Base-by-base conservation (phyloP, 2,113 vertebrate species). In the Microcebus jonahi region DNA sequence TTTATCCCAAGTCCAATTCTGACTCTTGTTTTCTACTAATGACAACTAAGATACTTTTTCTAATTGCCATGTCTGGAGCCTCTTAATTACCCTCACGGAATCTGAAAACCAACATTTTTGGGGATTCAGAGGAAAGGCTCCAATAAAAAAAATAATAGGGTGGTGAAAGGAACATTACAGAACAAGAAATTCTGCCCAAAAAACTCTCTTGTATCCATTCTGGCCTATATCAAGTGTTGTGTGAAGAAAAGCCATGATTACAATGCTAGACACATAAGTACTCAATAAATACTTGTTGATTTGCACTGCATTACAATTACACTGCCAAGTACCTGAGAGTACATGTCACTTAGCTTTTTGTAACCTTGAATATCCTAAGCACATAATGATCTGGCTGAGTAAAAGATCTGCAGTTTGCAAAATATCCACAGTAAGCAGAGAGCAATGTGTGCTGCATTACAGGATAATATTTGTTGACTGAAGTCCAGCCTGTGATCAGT, bases 391-490 rank as follows among this genome's bases (percentile, higher is more conserved):
- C 23, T 67, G 17, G 6, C 48, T 50, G 34, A 95, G 6, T 63
- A 70, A 84, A 96, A 88, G 80, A 84, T 90, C 84, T 84, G 42
- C 27, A 93, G 18, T 63, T 96, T 77, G 63, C 3, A 55, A 55
- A 55, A 55, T 90, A 93, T 80, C 42, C 6, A 75, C 15, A 9
- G 39, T 63, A 71, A 79, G 3, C 21, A 84, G 70, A 87, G 31
- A 88, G 15, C 31, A 88, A 65, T 34, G 6, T 79, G 21, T 57
- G 34, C 20, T 91, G 3, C 81, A 84, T 8, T 91, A 27, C 42
- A 83, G 36, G 29, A 48, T 76, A 87, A 31, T 89, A 89, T 70
- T 8, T 83, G 34, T 25, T 53, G 5, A 91, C 45, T 94, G 29
- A 96, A 45, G 15, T 71, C 39, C 36, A 86, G 20, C 48, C 63